phyloP scores from a whole-genome alignment of 2,113 vertebrate species.

The Bettongia penicillata region DNA sequence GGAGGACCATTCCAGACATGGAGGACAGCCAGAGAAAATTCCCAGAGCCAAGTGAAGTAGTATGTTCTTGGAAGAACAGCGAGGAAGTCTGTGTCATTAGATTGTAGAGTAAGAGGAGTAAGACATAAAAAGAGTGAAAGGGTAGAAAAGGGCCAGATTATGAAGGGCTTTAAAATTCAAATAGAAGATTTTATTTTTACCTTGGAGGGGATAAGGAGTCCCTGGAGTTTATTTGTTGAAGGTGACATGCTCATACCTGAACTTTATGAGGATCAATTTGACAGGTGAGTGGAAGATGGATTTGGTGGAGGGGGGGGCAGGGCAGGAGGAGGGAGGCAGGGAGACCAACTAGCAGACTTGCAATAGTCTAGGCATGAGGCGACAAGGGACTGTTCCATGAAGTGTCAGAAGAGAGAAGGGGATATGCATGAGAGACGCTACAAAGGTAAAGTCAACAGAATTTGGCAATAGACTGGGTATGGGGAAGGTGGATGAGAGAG shows the following conservation, averaged over 20 bases:
- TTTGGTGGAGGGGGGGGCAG: background rate
- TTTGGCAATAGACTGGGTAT: background rate
- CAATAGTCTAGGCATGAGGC: background rate
- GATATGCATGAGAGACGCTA: background rate
- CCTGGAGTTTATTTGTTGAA: background rate
- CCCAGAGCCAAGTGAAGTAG: background rate
- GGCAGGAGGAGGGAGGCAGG: background rate
- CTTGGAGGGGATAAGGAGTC: background rate
- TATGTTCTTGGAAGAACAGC: background rate
- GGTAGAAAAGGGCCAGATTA: background rate
- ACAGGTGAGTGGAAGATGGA: background rate
- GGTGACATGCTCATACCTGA: background rate
- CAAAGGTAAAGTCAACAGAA: background rate
- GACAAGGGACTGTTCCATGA: background rate
- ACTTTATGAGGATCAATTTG: background rate
- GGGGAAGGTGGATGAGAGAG: background rate
- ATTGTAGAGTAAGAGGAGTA: background rate
- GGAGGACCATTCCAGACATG: background rate
- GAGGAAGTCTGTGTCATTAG: background rate
- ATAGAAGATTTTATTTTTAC: background rate
- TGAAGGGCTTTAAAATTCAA: background rate
- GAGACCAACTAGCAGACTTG: background rate
- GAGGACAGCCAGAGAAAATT: background rate
- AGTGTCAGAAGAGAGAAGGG: background rate
- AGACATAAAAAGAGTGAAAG: background rate